phyloP scores from a whole-genome alignment of 2,797 vertebrate genomes.

The Pygocentrus nattereri region DNA sequence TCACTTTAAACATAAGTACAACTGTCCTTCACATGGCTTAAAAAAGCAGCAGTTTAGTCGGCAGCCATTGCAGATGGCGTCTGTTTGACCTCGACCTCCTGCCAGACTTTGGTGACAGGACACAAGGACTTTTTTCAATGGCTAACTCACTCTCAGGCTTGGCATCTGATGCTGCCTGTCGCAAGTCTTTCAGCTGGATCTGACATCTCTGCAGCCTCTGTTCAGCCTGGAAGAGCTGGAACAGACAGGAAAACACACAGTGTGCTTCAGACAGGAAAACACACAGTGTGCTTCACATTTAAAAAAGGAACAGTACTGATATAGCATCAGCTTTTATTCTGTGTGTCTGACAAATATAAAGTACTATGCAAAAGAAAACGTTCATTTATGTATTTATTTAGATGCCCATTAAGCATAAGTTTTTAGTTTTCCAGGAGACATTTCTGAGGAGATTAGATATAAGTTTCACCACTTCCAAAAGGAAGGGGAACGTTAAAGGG shows the following conservation, averaged over 20 bases:
- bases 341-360: background rate
- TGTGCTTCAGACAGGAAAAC: constrained; percentile 38
- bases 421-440: no score
- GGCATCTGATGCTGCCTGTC: constrained; percentile 88
- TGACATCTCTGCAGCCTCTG: constrained; percentile 91
- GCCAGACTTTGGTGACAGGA: constrained; percentile 50
- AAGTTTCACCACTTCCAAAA: no score
- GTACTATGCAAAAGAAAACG: no score
- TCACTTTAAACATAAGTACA: background rate
- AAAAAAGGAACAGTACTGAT: background rate
- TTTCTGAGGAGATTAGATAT: no score
- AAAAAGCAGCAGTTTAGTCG: constrained; percentile 62
- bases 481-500: no score
- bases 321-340: background rate
- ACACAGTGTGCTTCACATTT: constrained; percentile 7
- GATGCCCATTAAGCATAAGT: no score
- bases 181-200: constrained; percentile 93
- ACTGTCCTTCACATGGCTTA: background rate
- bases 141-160: constrained; percentile 93
- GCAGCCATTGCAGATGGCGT: constrained; percentile 34
- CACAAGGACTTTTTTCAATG: constrained; percentile 27
- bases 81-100: constrained; percentile 54
- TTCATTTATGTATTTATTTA: no score
- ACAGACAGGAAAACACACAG: constrained; percentile 43
- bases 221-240: constrained; percentile 91